Evolutionary conservation across 2,113 vertebrate genomes (phyloP).

Genomic region (Oryzias curvinotus): DNA sequence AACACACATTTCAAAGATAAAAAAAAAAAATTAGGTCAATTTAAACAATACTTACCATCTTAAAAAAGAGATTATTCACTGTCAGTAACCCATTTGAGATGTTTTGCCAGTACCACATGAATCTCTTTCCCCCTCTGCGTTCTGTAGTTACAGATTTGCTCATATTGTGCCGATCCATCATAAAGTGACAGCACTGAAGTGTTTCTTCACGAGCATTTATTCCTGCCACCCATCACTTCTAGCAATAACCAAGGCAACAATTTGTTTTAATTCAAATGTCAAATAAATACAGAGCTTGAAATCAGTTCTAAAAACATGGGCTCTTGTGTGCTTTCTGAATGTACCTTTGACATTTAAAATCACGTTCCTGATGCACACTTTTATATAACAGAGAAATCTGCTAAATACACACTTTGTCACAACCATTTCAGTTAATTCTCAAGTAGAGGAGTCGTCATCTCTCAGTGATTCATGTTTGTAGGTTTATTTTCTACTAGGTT

Average conservation of each 20-base stretch:
- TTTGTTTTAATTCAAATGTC: constrained; percentile 15
- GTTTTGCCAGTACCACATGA: constrained; percentile 10
- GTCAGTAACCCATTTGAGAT: background rate
- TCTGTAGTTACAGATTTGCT: constrained; percentile 23
- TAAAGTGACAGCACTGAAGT: constrained; percentile 14
- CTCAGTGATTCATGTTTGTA: too few relatives aligned
- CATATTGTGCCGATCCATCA: constrained; percentile 30
- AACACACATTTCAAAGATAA: background rate
- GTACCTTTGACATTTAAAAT: too few relatives aligned
- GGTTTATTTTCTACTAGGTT: too few relatives aligned
- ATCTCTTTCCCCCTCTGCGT: background rate
- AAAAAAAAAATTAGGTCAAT: background rate
- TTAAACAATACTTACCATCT: background rate
- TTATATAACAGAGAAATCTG: too few relatives aligned
- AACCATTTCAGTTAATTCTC: too few relatives aligned
- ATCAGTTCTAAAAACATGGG: constrained; percentile 1
- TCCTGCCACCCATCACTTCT: constrained; percentile 15
- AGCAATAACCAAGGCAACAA: constrained; percentile 9
- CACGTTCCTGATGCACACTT: too few relatives aligned
- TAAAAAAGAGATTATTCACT: background rate
- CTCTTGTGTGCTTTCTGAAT: too few relatives aligned
- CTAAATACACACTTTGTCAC: too few relatives aligned
- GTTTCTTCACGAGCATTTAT: background rate
- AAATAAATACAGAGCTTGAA: constrained; percentile 14
- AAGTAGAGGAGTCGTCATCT: too few relatives aligned